Percentiles rank a stretch among this genome's conserved stretches.
Conservation (phyloP, 2,113 vertebrate genomes). For the Chascanopsetta lugubris region DNA sequence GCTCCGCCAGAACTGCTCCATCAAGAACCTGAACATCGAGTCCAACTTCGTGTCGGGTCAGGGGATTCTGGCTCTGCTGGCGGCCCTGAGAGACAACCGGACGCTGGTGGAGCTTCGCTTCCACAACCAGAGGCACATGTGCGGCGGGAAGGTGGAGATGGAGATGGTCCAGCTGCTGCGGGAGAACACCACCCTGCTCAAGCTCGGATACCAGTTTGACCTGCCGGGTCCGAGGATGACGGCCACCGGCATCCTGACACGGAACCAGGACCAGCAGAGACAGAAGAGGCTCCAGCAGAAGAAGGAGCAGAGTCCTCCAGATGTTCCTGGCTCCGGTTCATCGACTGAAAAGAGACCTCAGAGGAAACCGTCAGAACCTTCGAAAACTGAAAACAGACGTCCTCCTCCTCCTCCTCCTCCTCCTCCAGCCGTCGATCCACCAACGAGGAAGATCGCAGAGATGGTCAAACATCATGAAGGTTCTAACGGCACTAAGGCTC, state of each 20-base stretch:
- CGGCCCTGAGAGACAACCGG: conserved; percentile 83
- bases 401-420: neutral
- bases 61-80: conserved; percentile 86
- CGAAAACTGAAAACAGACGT: conserved; percentile 70
- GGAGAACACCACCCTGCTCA: conserved; percentile 88
- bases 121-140: conserved; percentile 93
- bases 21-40: conserved; percentile 87
- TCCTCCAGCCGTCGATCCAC: conserved; percentile 17
- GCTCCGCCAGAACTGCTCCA: conserved; percentile 83
- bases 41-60: conserved; percentile 90
- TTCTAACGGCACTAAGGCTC: conserved; percentile 69
- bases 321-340: conserved; percentile 62
- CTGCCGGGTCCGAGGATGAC: conserved; percentile 92
- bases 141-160: conserved; percentile 93
- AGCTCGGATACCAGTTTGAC: conserved; percentile 92
- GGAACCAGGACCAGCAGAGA: conserved; percentile 91
- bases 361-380: conserved; percentile 72
- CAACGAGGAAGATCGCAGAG: conserved; percentile 86
- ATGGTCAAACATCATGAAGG: conserved; percentile 85
- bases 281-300: conserved; percentile 88
- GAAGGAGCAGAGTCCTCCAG: conserved; percentile 73
- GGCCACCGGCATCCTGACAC: conserved; percentile 89
- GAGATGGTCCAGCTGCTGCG: conserved; percentile 88
- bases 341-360: conserved; percentile 80
- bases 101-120: conserved; percentile 88